These are phyloP conservation scores for Pachycephus smyrnensis DNA, from an alignment of 2,888 invertebrate genomes.

Conservation along the genomic window DNA sequence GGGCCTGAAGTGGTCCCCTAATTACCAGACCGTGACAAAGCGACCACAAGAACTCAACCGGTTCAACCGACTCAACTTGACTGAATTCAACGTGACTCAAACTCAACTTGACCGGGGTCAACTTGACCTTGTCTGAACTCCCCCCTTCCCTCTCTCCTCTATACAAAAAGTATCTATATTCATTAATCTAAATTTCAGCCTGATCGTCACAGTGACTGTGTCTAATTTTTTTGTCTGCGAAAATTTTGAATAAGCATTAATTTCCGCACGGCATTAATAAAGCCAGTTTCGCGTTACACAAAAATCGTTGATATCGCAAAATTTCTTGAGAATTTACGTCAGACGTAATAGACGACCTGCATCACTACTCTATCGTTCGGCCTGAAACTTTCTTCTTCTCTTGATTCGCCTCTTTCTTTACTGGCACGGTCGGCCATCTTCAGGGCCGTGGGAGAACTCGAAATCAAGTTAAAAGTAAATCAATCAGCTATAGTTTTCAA, in stretches of 20 bases:
- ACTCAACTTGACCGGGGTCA: neutral
- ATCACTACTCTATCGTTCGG: neutral
- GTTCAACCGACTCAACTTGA: neutral
- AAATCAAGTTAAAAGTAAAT: slow-evolving; percentile 59
- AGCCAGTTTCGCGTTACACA: too few species aligned
- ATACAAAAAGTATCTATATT: neutral
- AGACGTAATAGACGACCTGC: neutral
- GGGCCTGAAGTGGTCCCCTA: slow-evolving; percentile 1
- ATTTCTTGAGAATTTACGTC: too few species aligned
- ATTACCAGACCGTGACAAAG: slow-evolving; percentile 8
- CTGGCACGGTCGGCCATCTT: neutral
- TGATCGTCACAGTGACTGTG: too few species aligned
- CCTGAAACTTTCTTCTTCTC: neutral
- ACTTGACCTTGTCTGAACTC: neutral
- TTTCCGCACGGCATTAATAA: too few species aligned
- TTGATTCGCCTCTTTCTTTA: neutral
- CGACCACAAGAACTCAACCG: slow-evolving; percentile 6
- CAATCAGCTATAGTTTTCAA: slow-evolving; percentile 54
- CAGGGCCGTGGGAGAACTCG: slow-evolving; percentile 19
- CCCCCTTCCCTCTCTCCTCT: neutral
- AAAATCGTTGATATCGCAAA: too few species aligned
- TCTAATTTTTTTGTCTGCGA: accelerated
- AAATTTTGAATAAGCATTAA: too few species aligned
- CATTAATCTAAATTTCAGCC: neutral
- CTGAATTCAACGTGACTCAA: neutral